Evolutionary conservation across 2,888 invertebrate genomes (phyloP).

Genomic region (Abrostola tripartita): DNA sequence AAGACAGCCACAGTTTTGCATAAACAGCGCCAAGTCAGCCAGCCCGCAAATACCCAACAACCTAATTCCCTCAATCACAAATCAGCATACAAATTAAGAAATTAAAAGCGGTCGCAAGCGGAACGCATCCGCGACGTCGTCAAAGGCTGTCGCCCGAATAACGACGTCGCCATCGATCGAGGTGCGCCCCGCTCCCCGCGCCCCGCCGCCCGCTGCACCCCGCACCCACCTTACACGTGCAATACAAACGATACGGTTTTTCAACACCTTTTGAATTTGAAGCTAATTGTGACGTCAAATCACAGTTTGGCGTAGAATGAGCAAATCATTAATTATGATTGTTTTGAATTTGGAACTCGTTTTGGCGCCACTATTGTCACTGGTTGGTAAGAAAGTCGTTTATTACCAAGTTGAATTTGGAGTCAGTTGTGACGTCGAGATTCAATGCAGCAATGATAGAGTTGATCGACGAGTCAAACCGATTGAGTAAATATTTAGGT

Average conservation of each 20-base stretch:
- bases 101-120: constrained; percentile 59
- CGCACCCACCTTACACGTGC: constrained; percentile 61
- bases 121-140: constrained; percentile 77
- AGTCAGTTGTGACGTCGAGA: background rate
- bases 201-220: constrained; percentile 56
- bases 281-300: constrained; percentile 57
- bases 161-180: constrained; percentile 87
- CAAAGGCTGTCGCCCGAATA: constrained; percentile 89
- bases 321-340: constrained; percentile 29
- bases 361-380: constrained; percentile 18
- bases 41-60: constrained; percentile 31
- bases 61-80: constrained; percentile 55
- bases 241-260: constrained; percentile 58
- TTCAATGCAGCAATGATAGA: no score
- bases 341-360: constrained; percentile 27
- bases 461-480: no score
- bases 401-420: background rate
- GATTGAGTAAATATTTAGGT: no score
- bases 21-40: constrained; percentile 20
- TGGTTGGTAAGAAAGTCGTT: background rate
- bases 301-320: constrained; percentile 23
- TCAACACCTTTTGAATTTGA: constrained; percentile 56
- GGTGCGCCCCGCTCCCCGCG: constrained; percentile 62
- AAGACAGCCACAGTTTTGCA: constrained; percentile 15
- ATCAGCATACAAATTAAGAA: constrained; percentile 60